Base-by-base conservation (phyloP, 2,888 invertebrate genomes). In the Branchellion lobata region DNA sequence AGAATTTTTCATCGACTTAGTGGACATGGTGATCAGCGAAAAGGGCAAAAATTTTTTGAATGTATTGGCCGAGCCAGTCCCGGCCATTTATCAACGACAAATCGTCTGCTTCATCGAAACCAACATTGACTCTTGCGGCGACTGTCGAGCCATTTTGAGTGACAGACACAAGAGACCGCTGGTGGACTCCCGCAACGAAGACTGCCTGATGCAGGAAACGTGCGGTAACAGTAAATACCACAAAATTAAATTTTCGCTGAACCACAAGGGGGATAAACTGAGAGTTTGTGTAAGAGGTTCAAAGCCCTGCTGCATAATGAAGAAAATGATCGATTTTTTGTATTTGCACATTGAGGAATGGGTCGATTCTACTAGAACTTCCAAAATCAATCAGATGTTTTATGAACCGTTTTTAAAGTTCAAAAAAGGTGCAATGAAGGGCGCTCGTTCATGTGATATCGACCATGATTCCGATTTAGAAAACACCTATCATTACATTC, bases 271-370 rank as follows among this genome's bases (percentile, higher is more conserved):
- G 34, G 33, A 47, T n/a, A 33, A 65, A n/a, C 33, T 80, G n/a
- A 34, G 80, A 31, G 57, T 80, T 40, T 47, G 34, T 34, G 83
- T 83, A 31, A 78, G 83, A 31, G 83, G 83, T 0, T 69, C 80
- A 27, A 81, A 77, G 11, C 83, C 83, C 8, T 83, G 83, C 81
- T 83, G 83, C 77, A 81, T 81, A 8, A 82, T 83, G 81, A 83
- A 82, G 73, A 69, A 79, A 31, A 80, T 82, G 1, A 78, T 83
- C 3, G 77, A 79, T 18, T 83, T 83, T 78, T 61, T 83, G 24
- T 82, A 83, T 27, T 80, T 83, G 29, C 82, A 82, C 69, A 73
- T 83, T 27, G 81, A 83, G 74, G 83, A 83, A 68, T 68, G 73
- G 24, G 79, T 81, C 1, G 82, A 82, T 57, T 31, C 33, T 33